Evolutionary conservation across 2,888 invertebrate genomes (phyloP).

Genomic region (Cacoxenus indagator): DNA sequence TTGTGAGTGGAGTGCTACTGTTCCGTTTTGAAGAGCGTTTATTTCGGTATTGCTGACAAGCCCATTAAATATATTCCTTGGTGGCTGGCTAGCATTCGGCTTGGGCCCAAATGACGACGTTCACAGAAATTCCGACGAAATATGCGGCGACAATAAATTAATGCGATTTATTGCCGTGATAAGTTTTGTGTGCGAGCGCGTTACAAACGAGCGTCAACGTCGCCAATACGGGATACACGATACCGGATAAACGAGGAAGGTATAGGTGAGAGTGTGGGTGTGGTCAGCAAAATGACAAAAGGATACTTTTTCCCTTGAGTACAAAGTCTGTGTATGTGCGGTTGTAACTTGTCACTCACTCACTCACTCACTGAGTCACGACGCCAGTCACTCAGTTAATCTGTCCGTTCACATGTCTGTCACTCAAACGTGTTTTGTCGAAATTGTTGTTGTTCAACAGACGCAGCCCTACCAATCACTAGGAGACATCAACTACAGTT

Average conservation of each 20-base stretch:
- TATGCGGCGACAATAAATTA: conserved; percentile 67
- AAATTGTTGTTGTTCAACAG: conserved; percentile 1
- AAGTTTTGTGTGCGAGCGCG: conserved; percentile 41
- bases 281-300: neutral
- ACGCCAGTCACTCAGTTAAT: neutral
- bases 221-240: neutral
- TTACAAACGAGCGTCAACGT: conserved; percentile 1
- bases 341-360: neutral
- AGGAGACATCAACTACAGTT: neutral
- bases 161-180: conserved; percentile 68
- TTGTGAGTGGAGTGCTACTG: conserved; percentile 9
- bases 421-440: neutral
- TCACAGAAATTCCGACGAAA: conserved; percentile 47
- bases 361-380: neutral
- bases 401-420: neutral
- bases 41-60: conserved; percentile 41
- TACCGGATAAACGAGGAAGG: neutral
- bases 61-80: conserved; percentile 52
- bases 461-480: neutral
- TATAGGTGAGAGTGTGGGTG: neutral
- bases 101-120: neutral
- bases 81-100: conserved; percentile 6
- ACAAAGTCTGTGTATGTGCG: neutral
- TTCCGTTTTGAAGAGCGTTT: conserved; percentile 5
- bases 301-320: neutral